phyloP scores from a whole-genome alignment of 2,113 vertebrate species.

The Vicugna pacos region DNA sequence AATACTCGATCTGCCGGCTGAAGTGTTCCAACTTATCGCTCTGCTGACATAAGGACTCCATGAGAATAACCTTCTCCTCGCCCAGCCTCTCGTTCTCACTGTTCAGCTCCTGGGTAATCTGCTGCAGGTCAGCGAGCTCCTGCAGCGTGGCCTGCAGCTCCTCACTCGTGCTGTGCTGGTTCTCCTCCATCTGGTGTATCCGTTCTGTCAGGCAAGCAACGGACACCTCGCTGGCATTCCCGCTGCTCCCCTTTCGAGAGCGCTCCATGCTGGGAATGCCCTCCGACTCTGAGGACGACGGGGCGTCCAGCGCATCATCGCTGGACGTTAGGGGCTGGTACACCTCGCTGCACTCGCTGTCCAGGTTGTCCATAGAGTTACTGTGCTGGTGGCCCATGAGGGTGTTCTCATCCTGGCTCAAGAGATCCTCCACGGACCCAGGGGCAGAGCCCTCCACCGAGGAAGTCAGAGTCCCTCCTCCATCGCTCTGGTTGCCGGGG shows the following conservation, averaged over 20 bases:
- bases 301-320: conserved; percentile 95
- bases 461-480: conserved; percentile 93
- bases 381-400: conserved; percentile 93
- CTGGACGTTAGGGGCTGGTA: conserved; percentile 97
- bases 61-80: conserved; percentile 96
- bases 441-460: conserved; percentile 96
- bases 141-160: conserved; percentile 97
- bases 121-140: conserved; percentile 96
- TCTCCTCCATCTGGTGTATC: conserved; percentile 98
- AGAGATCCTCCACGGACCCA: conserved; percentile 95
- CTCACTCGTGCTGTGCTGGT: conserved; percentile 96
- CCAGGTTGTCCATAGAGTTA: conserved; percentile 95
- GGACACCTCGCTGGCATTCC: conserved; percentile 93
- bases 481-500: conserved; percentile 91
- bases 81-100: conserved; percentile 97
- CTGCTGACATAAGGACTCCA: conserved; percentile 97
- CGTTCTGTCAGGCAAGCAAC: conserved; percentile 96
- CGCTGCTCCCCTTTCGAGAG: conserved; percentile 93
- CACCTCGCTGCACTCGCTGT: conserved; percentile 97
- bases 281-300: conserved; percentile 94
- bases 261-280: conserved; percentile 92
- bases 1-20: conserved; percentile 94
- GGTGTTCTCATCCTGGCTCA: conserved; percentile 91
- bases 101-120: conserved; percentile 96
- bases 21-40: conserved; percentile 95